phyloP scores from a whole-genome alignment of 2,888 invertebrate species.

The Caenorhabditis afra region DNA sequence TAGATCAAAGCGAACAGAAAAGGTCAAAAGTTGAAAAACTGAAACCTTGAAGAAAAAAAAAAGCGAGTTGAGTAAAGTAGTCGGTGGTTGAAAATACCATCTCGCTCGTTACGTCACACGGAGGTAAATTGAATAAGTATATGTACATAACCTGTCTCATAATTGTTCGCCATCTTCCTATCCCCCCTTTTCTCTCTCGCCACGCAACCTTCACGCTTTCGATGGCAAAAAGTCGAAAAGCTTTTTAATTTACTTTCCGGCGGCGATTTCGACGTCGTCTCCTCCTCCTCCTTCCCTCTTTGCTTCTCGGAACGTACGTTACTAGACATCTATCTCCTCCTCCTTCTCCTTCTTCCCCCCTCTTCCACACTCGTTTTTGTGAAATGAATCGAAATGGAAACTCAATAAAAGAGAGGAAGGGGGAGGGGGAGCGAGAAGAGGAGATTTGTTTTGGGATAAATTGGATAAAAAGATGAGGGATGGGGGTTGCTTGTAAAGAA shows the following conservation, averaged over 20 bases:
- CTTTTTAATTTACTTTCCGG: constrained; percentile 52
- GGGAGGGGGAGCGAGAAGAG: no score
- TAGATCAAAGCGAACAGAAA: no score
- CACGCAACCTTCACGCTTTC: constrained; percentile 56
- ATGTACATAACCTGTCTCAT: constrained; percentile 58
- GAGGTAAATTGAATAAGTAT: constrained; percentile 44
- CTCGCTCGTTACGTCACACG: constrained; percentile 5
- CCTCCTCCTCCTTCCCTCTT: neutral
- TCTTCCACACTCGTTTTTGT: neutral
- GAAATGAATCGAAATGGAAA: no score
- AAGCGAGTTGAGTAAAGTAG: constrained; percentile 3
- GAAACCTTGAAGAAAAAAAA: neutral
- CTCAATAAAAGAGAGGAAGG: no score
- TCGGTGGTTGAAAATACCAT: constrained; percentile 21
- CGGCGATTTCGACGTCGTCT: constrained; percentile 30
- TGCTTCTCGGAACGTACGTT: constrained; percentile 33
- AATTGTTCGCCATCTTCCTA: constrained; percentile 39
- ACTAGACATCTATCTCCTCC: constrained; percentile 2
- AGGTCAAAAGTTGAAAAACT: constrained; percentile 4
- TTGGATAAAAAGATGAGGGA: no score
- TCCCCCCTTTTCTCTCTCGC: no score
- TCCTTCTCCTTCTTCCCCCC: neutral
- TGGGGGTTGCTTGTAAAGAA: no score
- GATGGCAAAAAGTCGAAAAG: constrained; percentile 47
- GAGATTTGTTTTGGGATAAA: no score